Evolutionary conservation across 2,113 vertebrate species (phyloP).

Genomic region (Coregonus clupeaformis): DNA sequence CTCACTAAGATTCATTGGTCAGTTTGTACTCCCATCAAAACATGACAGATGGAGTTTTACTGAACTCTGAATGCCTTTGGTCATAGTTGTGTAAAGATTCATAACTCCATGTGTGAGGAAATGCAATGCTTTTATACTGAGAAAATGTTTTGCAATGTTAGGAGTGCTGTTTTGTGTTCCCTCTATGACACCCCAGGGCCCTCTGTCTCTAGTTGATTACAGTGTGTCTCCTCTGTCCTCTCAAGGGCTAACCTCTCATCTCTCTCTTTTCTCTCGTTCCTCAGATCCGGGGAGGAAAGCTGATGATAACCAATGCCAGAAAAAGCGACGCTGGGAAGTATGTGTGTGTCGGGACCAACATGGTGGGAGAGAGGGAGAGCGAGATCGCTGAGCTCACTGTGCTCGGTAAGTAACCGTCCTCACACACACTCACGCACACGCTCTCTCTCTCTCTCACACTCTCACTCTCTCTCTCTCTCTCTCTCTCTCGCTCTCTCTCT

Average conservation of each 20-base stretch:
- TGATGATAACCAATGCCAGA: conserved; percentile 98
- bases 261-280: conserved; percentile 42
- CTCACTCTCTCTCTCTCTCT: no score
- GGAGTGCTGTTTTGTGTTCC: conserved; percentile 25
- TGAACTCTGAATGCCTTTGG: conserved; percentile 29
- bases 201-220: conserved; percentile 1
- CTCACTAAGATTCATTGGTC: conserved; percentile 7
- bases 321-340: conserved; percentile 98
- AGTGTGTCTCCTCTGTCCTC: not conserved
- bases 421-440: not conserved
- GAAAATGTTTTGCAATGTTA: conserved; percentile 33
- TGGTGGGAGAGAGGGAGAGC: conserved; percentile 97
- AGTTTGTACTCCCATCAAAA: not conserved
- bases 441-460: no score
- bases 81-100: conserved; percentile 14
- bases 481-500: no score
- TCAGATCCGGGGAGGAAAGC: conserved; percentile 95
- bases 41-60: conserved; percentile 7
- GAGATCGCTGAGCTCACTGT: conserved; percentile 96
- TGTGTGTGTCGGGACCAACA: conserved; percentile 96
- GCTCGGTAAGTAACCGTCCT: conserved; percentile 76
- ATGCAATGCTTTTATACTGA: conserved; percentile 14
- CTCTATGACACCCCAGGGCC: not conserved
- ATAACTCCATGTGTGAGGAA: conserved; percentile 2
- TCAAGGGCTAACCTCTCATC: conserved; percentile 17